A percentile compares a stretch with the other conserved stretches of the same genome.
Evolutionary conservation across 2,113 vertebrate species (phyloP).

Genomic region (Apaloderma vittatum): DNA sequence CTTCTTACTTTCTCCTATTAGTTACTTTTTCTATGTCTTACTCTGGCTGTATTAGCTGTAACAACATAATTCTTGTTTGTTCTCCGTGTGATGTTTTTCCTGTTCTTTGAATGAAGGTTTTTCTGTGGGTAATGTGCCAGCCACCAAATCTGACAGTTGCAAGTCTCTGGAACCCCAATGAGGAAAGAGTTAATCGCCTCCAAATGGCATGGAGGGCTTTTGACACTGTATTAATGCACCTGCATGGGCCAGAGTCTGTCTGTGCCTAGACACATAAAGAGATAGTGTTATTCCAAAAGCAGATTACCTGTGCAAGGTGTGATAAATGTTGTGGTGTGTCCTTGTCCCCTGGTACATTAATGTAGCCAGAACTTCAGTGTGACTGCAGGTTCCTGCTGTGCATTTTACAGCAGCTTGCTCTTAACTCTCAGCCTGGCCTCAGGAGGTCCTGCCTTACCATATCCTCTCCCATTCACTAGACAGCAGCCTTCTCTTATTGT

Average conservation of each 20-base stretch:
- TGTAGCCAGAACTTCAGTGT: neutral
- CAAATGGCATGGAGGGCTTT: neutral
- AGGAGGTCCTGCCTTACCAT: neutral
- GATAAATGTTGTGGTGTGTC: neutral
- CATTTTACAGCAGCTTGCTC: neutral
- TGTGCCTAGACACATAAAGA: neutral
- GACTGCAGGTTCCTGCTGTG: neutral
- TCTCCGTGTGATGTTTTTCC: neutral
- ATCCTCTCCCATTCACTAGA: neutral
- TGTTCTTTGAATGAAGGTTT: neutral
- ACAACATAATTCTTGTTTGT: neutral
- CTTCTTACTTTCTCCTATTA: slow-evolving; percentile 15
- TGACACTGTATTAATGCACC: neutral
- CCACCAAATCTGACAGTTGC: neutral
- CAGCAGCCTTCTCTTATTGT: neutral
- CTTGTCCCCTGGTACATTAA: neutral
- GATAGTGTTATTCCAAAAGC: neutral
- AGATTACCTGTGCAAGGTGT: neutral
- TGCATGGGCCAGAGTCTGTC: neutral
- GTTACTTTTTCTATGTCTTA: neutral
- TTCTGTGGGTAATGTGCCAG: neutral
- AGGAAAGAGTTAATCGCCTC: neutral
- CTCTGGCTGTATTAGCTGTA: neutral
- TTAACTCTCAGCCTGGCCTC: neutral
- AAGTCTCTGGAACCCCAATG: neutral